Conservation (phyloP, 2,113 vertebrate genomes). For the Tylochromis polylepis region DNA sequence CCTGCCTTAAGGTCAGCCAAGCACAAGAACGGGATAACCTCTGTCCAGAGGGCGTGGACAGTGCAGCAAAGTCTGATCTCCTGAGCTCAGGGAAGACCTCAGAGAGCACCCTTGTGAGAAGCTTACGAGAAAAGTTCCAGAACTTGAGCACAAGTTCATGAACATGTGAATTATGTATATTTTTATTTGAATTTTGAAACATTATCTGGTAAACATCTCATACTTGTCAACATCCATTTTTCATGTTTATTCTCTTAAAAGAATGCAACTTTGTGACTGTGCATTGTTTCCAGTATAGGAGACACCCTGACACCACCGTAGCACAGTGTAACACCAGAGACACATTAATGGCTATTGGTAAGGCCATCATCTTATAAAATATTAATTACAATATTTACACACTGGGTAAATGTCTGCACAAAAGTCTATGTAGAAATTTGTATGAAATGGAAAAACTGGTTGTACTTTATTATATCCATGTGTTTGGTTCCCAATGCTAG, state of each 20-base stretch:
- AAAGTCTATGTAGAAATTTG: conserved; percentile 17
- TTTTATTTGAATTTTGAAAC: conserved; percentile 3
- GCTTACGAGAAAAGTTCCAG: conserved; percentile 90
- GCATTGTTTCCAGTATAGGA: not conserved
- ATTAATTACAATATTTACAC: conserved; percentile 49
- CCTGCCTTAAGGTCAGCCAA: conserved; percentile 37
- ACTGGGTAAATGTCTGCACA: conserved; percentile 30
- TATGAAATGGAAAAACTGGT: not conserved
- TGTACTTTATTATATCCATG: not conserved
- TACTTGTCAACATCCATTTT: not conserved
- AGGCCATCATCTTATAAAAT: conserved; percentile 3
- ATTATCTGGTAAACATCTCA: not conserved
- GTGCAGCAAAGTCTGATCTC: conserved; percentile 9
- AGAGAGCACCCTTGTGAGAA: conserved; percentile 78
- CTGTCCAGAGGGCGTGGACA: conserved; percentile 17
- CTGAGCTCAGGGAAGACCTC: conserved; percentile 33
- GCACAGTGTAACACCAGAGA: conserved; percentile 16
- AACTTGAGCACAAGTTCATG: conserved; percentile 77
- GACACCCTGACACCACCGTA: not conserved
- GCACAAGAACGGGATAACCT: not conserved
- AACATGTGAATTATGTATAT: conserved; percentile 2
- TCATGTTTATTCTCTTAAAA: not conserved
- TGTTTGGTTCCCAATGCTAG: not conserved
- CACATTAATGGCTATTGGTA: not conserved
- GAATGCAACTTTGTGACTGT: not conserved